Conservation (phyloP, 2,797 vertebrate species). For the Galago senegalensis region DNA sequence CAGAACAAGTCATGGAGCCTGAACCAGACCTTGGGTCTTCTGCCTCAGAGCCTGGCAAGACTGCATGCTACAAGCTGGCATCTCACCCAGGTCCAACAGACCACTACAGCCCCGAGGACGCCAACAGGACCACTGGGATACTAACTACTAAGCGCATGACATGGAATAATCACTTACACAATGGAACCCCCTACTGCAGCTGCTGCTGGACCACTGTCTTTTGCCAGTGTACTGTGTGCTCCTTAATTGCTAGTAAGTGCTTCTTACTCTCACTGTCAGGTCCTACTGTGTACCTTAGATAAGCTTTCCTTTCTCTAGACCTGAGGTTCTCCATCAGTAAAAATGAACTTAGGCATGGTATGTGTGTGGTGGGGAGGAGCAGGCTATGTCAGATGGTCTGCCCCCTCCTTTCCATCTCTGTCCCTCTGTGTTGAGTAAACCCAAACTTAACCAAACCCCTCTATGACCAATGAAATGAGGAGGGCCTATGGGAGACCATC, state of each 20-base stretch:
- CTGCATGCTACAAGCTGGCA: background rate
- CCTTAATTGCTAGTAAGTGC: background rate
- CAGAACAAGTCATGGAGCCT: background rate
- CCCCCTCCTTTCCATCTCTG: background rate
- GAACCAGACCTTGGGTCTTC: background rate
- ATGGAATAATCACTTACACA: fast-evolving
- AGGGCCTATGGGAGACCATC: background rate
- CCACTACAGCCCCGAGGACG: background rate
- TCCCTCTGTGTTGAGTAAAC: background rate
- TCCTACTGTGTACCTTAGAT: background rate
- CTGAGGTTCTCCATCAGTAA: background rate
- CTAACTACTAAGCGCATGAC: background rate
- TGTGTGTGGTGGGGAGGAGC: background rate
- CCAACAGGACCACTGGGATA: background rate
- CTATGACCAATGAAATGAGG: background rate
- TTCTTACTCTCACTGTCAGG: background rate
- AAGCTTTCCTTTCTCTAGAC: background rate
- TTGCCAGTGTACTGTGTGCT: background rate
- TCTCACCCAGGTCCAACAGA: background rate
- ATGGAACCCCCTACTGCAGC: no score
- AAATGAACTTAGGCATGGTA: background rate
- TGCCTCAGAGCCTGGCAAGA: background rate
- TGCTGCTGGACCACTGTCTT: background rate
- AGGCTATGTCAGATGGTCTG: background rate
- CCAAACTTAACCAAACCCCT: conserved; percentile 14